Evolutionary conservation across 2,113 vertebrate species (phyloP).

Genomic region (Paracanthobrama guichenoti): DNA sequence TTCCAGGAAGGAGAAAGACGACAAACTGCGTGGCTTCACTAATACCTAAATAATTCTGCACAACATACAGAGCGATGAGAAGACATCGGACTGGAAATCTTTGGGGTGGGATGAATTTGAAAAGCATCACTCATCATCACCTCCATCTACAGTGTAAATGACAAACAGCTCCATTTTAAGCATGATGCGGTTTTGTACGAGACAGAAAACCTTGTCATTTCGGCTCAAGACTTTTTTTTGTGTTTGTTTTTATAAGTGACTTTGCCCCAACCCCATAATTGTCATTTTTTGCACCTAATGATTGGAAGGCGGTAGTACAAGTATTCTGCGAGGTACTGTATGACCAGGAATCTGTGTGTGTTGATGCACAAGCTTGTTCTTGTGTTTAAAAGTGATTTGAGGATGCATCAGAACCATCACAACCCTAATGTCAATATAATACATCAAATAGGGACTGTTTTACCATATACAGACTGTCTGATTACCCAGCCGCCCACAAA

Average conservation of each 20-base stretch:
- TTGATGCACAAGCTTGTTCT: background rate
- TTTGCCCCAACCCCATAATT: slow-evolving; percentile 8
- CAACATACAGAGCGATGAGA: slow-evolving; percentile 51
- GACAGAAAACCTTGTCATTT: slow-evolving; percentile 52
- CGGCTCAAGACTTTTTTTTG: slow-evolving; percentile 46
- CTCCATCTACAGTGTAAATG: slow-evolving; percentile 66
- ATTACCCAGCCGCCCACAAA: background rate
- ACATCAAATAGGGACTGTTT: background rate
- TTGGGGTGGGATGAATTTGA: slow-evolving; percentile 47
- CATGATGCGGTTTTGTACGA: slow-evolving; percentile 80
- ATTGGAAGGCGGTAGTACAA: background rate
- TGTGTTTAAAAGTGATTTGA: slow-evolving; percentile 30
- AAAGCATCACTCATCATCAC: slow-evolving; percentile 27
- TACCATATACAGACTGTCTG: background rate
- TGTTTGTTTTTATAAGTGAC: slow-evolving; percentile 39
- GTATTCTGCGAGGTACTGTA: background rate
- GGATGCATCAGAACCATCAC: slow-evolving; percentile 11
- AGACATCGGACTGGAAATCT: slow-evolving; percentile 53
- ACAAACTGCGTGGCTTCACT: slow-evolving; percentile 61
- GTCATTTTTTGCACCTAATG: slow-evolving; percentile 14
- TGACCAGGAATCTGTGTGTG: slow-evolving; percentile 12
- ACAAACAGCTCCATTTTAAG: slow-evolving; percentile 66
- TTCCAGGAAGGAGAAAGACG: slow-evolving; percentile 66
- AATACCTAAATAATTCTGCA: slow-evolving; percentile 49
- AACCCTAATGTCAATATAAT: background rate